Base-by-base conservation (phyloP, 2,797 vertebrate genomes). In the Amphiprion clarkii region DNA sequence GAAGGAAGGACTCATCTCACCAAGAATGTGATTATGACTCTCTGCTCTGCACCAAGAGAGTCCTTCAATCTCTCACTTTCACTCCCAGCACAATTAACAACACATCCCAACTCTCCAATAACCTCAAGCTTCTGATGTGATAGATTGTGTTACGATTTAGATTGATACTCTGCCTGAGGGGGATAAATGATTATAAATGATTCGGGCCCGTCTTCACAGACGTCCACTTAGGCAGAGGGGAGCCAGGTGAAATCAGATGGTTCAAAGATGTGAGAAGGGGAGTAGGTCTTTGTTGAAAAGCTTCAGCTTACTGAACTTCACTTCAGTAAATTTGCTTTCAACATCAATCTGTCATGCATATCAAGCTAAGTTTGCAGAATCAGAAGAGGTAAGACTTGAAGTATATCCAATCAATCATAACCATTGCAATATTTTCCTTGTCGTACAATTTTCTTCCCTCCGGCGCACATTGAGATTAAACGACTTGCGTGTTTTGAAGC, bases 41-140 rank as follows among this genome's bases (percentile, higher is more conserved):
- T 60, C 33, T 31, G 13, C 21, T 74, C 36, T 73, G 53, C 67
- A 68, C 56, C 56, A 40, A 65, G 81, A 87, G 87, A 81, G 79
- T 78, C 59, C 74, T 86, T 78, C 76, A 79, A 59, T 76, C 74
- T 76, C 78, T 71, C 73, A 55, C 54, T 65, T 73, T 70, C 52
- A 78, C 70, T 83, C 61, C 53, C 58, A 67, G 67, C 64, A 78
- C 86, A 88, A 91, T 90, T 87, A 89, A 60, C 74, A 84, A 60
- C 76, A 66, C 40, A 62, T 71, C 33, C 27, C 21, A n/a, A 57
- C 53, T 48, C 54, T 81, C 57, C 62, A 62, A 46, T 55, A 65
- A 31, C 56, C 17, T 44, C 29, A 40, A 46, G 59, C 58, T 56
- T 68, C 36, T 71, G 78, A 85, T 87, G 70, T 78, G 70, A 78